phyloP scores from a whole-genome alignment of 1,140 invertebrate species.

The Sarcophaga peregrina region DNA sequence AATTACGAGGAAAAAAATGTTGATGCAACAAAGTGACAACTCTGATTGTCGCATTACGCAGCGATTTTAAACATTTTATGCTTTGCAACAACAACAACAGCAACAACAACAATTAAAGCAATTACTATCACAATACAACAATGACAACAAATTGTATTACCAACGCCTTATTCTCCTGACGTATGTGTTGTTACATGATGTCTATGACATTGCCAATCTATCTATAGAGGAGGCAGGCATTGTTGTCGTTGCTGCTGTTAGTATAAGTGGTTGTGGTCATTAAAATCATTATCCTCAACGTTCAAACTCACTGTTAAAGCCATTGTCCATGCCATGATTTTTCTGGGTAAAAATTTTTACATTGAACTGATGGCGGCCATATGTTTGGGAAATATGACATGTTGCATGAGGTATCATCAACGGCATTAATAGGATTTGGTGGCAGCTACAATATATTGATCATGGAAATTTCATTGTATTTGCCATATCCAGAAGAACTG shows the following conservation, averaged over 20 bases:
- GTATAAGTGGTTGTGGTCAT: background rate
- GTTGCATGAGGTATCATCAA: background rate
- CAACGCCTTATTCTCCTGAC: constrained; percentile 9
- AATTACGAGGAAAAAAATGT: background rate
- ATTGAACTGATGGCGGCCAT: background rate
- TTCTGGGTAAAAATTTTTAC: background rate
- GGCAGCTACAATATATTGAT: background rate
- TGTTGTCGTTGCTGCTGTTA: background rate
- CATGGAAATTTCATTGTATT: background rate
- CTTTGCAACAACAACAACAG: background rate
- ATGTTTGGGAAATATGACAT: background rate
- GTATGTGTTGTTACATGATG: background rate
- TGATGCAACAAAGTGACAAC: constrained; percentile 26
- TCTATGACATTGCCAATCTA: too few species aligned
- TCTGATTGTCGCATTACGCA: constrained; percentile 26
- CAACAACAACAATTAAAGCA: background rate
- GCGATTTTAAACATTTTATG: constrained; percentile 11
- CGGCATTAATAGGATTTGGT: background rate
- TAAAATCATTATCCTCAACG: background rate
- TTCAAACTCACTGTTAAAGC: background rate
- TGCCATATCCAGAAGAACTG: too few species aligned
- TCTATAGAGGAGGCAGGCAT: too few species aligned
- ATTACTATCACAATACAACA: background rate
- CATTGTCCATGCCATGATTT: too few species aligned
- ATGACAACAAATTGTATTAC: background rate